Conservation (phyloP, 92 coral and sea anemone species). For the Parazoanthus atlanticus region DNA sequence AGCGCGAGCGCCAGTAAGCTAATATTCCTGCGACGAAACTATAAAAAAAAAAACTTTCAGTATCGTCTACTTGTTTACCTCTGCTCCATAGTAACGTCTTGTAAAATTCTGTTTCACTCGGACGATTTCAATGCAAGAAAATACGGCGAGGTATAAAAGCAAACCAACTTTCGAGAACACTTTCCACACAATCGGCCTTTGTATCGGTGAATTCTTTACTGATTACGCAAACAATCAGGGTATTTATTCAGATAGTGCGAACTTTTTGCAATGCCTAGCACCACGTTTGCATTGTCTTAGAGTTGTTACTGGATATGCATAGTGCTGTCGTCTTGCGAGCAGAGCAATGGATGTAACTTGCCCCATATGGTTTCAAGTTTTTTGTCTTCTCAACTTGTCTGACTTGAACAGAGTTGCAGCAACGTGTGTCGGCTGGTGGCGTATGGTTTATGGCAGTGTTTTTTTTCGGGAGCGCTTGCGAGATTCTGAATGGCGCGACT, state of each 20-base stretch:
- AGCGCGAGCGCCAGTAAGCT: constrained; percentile 2
- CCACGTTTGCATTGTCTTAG: constrained; percentile 24
- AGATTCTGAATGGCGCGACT: constrained; percentile 15
- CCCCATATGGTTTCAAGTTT: neutral
- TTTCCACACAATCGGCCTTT: constrained; percentile 12
- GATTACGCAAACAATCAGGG: neutral
- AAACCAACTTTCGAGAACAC: constrained; percentile 22
- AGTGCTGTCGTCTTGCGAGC: neutral
- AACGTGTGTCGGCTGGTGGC: constrained; percentile 5
- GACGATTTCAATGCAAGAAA: constrained; percentile 7
- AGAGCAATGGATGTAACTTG: neutral
- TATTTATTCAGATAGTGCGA: constrained; percentile 9
- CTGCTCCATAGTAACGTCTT: constrained; percentile 15
- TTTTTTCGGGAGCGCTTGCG: constrained; percentile 20
- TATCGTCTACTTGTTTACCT: constrained; percentile 14
- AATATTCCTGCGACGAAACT: neutral
- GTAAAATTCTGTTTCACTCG: neutral
- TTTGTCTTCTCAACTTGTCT: constrained; percentile 19
- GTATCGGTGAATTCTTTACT: neutral
- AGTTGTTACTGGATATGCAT: neutral
- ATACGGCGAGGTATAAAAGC: constrained; percentile 4
- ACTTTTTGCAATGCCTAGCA: neutral
- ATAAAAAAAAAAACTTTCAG: neutral
- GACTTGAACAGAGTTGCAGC: constrained; percentile 18
- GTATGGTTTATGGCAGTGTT: constrained; percentile 6